Conservation (phyloP, 2,888 invertebrate species). For the Aelia acuminata region DNA sequence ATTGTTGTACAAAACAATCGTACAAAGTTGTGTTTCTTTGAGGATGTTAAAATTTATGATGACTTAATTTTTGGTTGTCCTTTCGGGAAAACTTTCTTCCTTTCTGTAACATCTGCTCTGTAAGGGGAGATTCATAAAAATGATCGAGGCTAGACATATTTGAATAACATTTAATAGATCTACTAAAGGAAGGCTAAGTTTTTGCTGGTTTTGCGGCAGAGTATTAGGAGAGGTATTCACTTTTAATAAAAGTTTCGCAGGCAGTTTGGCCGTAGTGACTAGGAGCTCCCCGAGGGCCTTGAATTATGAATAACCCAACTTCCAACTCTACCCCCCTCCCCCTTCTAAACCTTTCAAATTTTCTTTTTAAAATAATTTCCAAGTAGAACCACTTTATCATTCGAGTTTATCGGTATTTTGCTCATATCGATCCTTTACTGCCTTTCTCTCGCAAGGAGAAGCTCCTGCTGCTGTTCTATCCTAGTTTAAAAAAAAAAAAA, state of each 20-base stretch:
- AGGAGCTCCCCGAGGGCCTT: conserved; percentile 17
- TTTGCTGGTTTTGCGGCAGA: not conserved
- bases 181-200: not conserved
- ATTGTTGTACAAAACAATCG: too few species aligned
- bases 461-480: not conserved
- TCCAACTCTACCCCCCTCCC: conserved; percentile 1
- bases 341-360: conserved; percentile 32
- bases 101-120: not conserved
- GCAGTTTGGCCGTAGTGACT: conserved; percentile 5
- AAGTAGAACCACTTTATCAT: conserved; percentile 3
- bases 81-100: not conserved
- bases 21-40: too few species aligned
- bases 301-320: conserved; percentile 34
- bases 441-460: not conserved
- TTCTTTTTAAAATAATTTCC: conserved; percentile 34
- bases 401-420: conserved; percentile 8
- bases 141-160: not conserved
- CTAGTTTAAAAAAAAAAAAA: not conserved
- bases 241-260: conserved; percentile 45
- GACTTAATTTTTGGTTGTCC: too few species aligned
- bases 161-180: not conserved
- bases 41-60: too few species aligned
- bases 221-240: conserved; percentile 26
- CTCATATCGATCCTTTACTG: not conserved
- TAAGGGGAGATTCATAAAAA: not conserved